Evolutionary conservation across 2,113 vertebrate species (phyloP).

Genomic region (Dunckerocampus dactyliophorus): DNA sequence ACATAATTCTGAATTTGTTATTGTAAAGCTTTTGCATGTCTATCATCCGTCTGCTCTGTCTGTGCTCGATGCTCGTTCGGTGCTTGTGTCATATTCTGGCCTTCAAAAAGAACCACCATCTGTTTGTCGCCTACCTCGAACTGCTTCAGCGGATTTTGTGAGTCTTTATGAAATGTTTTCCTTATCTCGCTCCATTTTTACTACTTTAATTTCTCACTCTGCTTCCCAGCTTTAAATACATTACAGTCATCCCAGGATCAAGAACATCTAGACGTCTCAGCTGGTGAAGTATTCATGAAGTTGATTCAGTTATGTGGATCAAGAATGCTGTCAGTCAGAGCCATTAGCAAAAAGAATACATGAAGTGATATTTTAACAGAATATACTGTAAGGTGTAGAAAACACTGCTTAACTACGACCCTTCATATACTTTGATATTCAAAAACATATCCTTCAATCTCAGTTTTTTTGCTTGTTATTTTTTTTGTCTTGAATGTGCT

Average conservation of each 20-base stretch:
- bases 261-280: background rate
- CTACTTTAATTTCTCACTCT: no score
- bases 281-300: conserved; percentile 6
- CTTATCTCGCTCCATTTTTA: no score
- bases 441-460: no score
- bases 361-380: no score
- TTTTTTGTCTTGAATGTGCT: no score
- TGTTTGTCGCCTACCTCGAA: conserved; percentile 6
- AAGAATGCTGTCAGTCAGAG: background rate
- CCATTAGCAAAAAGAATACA: background rate
- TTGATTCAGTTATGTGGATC: background rate
- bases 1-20: conserved; percentile 15
- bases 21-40: conserved; percentile 14
- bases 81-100: conserved; percentile 6
- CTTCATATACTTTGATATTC: no score
- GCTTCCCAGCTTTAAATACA: background rate
- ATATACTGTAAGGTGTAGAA: no score
- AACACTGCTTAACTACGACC: no score
- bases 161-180: no score
- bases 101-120: conserved; percentile 10
- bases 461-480: no score
- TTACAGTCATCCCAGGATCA: background rate
- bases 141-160: no score
- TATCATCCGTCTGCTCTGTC: conserved; percentile 1
- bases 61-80: no score